Base-by-base conservation (phyloP, 2,888 invertebrate genomes). In the Phengaris alcon region DNA sequence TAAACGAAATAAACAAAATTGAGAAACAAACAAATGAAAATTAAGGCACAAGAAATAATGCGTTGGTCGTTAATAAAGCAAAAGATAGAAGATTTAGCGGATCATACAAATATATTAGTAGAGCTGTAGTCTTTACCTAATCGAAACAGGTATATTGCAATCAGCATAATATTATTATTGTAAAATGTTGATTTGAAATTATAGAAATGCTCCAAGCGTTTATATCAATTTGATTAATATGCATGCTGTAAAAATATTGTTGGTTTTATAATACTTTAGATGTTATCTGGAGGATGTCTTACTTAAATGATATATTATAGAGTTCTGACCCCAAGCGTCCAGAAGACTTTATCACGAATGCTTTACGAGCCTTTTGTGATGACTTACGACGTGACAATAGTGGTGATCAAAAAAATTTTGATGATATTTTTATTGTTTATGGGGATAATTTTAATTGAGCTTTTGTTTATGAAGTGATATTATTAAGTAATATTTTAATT, bases 221-320 rank as follows among this genome's bases (percentile, higher is more conserved):
- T 82, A 82, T 82, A 82, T 82, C 82, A 80, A 78, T 79, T 82
- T 81, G 82, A 82, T 81, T 79, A 82, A 82, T 82, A 80, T 78
- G 80, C 79, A 80, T 77, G 78, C 80, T 75, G 78, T 79, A 81
- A 80, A 81, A 80, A 78, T 78, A 78, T 77, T 78, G 76, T 79
- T 77, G 78, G 79, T 76, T 80, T 78, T 77, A 76, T 77, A 78
- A 75, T 76, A 74, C 75, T 77, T 69, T 75, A 76, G 75, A 74
- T 77, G 75, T 76, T 76, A 74, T 77, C 76, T 35, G 73, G 35
- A n/a, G 54, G 74, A 77, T 69, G 75, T 76, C 74, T 72, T 72
- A 76, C 78, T 79, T 74, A 70, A 69, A 59, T 76, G 68, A 75
- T 75, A 57, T 75, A 69, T 75, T 75, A 69, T 75, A 64, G 64